These are phyloP conservation scores for Corythornis madagascariensis DNA, from an alignment of 2,113 vertebrate genomes.

Conservation along the genomic window DNA sequence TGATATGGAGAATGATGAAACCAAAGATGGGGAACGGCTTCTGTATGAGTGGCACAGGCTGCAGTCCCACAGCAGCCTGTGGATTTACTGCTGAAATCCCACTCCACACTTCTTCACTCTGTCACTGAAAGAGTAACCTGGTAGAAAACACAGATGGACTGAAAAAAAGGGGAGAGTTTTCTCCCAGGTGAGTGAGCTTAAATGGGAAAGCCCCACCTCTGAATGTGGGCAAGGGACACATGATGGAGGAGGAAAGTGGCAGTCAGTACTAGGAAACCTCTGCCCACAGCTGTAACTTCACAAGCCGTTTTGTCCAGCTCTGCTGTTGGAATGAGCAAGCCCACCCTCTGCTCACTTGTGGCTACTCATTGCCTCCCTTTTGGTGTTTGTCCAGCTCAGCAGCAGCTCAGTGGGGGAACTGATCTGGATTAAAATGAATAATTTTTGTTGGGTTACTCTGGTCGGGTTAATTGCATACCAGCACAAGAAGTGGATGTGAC, in stretches of 20 bases:
- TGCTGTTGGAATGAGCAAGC: not conserved
- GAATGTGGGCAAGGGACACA: rapidly evolving
- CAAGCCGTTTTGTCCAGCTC: not conserved
- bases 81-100: not conserved
- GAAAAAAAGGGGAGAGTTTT: not conserved
- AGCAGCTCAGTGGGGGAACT: not conserved
- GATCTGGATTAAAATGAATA: not conserved
- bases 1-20: not conserved
- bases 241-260: rapidly evolving
- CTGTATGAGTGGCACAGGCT: not conserved
- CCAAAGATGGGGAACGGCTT: not conserved
- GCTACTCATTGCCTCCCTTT: not conserved
- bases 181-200: not conserved
- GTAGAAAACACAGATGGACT: not conserved
- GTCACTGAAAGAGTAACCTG: not conserved
- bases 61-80: not conserved
- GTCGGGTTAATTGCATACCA: not conserved
- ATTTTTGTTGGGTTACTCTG: not conserved
- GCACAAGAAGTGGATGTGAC: not conserved
- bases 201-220: not conserved
- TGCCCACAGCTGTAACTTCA: not conserved
- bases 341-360: rapidly evolving
- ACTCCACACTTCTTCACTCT: rapidly evolving
- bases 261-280: not conserved
- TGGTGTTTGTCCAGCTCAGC: not conserved